Percentiles rank a stretch among this genome's conserved stretches.
phyloP scores from a whole-genome alignment of 2,113 vertebrate genomes.

The Pollachius pollachius region DNA sequence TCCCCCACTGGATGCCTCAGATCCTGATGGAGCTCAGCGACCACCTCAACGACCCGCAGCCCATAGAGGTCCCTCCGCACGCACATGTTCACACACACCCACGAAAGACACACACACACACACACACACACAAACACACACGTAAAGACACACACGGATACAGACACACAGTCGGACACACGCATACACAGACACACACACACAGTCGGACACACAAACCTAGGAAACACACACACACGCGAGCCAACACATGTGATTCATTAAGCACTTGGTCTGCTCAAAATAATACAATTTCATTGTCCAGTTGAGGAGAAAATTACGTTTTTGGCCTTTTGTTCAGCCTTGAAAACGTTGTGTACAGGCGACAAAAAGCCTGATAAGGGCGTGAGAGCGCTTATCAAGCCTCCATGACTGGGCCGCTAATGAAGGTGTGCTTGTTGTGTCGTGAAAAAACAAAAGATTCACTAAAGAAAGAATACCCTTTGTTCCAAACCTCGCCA shows the following conservation, averaged over 20 bases:
- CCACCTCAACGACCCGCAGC: conserved; percentile 94
- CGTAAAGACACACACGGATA: too few species aligned
- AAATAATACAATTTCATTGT: conserved; percentile 64
- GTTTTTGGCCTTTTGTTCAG: conserved; percentile 48
- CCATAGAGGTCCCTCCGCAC: conserved; percentile 90
- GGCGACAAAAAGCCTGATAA: background rate
- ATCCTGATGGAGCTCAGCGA: conserved; percentile 95
- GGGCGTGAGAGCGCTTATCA: too few species aligned
- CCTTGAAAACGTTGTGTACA: conserved; percentile 56
- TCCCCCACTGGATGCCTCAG: conserved; percentile 97
- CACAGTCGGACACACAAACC: background rate
- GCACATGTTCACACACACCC: conserved; percentile 33
- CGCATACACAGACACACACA: too few species aligned
- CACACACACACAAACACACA: too few species aligned
- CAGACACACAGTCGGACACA: too few species aligned
- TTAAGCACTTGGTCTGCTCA: conserved; percentile 23
- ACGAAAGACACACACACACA: too few species aligned
- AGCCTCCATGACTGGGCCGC: too few species aligned
- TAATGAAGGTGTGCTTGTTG: conserved; percentile 44
- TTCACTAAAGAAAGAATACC: too few species aligned
- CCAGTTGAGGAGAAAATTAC: conserved; percentile 69
- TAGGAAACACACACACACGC: background rate
- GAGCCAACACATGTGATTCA: conserved; percentile 51
- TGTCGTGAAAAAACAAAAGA: conserved; percentile 27
- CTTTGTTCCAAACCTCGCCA: too few species aligned